These are phyloP conservation scores for Merodon equestris DNA, from an alignment of 2,888 invertebrate species.

Conservation along the genomic window DNA sequence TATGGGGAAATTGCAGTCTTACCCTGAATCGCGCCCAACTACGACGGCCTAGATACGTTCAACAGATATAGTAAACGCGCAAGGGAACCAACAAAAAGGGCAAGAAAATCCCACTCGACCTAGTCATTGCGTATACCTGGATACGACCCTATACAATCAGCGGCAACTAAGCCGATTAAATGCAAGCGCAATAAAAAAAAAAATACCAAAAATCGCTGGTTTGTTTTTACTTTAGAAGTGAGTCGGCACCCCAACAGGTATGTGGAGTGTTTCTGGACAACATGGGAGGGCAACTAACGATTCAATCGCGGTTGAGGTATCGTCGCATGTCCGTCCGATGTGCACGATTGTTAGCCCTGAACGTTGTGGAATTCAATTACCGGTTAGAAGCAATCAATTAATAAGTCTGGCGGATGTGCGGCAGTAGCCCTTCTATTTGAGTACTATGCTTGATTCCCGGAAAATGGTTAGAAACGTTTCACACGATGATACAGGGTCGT, in stretches of 20 bases:
- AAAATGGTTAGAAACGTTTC: too few species aligned
- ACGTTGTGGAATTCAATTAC: slow-evolving; percentile 2
- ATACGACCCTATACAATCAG: slow-evolving; percentile 28
- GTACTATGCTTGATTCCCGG: too few species aligned
- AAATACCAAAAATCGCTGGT: too few species aligned
- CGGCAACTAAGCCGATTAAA: slow-evolving; percentile 37
- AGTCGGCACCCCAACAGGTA: background rate
- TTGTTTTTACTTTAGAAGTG: too few species aligned
- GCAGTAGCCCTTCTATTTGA: too few species aligned
- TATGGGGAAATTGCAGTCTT: slow-evolving; percentile 21
- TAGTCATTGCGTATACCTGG: background rate
- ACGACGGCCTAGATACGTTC: slow-evolving; percentile 27
- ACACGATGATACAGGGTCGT: too few species aligned
- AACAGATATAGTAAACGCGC: slow-evolving; percentile 5
- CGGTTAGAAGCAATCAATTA: background rate
- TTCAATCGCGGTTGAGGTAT: slow-evolving; percentile 1
- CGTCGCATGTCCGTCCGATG: slow-evolving; percentile 14
- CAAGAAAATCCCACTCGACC: background rate
- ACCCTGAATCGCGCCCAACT: background rate
- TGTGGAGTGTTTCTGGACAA: background rate
- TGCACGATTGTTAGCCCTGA: slow-evolving; percentile 20
- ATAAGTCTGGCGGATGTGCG: too few species aligned
- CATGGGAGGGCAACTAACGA: background rate
- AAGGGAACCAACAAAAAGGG: background rate
- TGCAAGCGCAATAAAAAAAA: background rate